Evolutionary conservation across 1,140 invertebrate species (phyloP).

Genomic region (Ctenoplectra terminalis): DNA sequence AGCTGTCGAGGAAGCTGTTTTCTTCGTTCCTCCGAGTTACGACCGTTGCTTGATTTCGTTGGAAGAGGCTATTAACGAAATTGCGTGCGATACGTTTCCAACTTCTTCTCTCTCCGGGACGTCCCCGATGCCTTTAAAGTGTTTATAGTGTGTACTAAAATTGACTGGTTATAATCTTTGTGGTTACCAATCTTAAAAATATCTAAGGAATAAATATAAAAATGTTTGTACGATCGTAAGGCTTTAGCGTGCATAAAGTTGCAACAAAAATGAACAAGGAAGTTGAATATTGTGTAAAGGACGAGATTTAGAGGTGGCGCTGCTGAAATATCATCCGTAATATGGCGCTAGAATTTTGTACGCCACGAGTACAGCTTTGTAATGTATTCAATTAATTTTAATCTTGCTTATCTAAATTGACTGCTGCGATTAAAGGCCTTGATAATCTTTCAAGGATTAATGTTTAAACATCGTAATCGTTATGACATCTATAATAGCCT

Average conservation of each 20-base stretch:
- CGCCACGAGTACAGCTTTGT: not conserved
- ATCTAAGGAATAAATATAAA: not conserved
- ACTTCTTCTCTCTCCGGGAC: not conserved
- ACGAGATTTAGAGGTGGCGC: not conserved
- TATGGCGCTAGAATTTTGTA: not conserved
- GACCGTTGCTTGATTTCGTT: conserved; percentile 46
- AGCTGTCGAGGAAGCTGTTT: conserved; percentile 7
- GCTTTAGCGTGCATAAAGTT: no score
- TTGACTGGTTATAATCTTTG: not conserved
- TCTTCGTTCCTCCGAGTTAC: conserved; percentile 33
- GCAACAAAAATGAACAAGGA: not conserved
- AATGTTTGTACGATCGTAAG: no score
- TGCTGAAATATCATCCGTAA: not conserved
- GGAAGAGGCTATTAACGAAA: conserved; percentile 4
- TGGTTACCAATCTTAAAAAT: not conserved
- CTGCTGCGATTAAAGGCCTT: no score
- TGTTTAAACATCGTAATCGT: not conserved
- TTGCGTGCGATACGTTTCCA: conserved; percentile 39
- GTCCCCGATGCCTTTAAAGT: not conserved
- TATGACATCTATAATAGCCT: not conserved
- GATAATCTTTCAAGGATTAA: not conserved
- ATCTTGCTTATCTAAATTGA: not conserved
- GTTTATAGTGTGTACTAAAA: not conserved
- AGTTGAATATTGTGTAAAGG: not conserved
- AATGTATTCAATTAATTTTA: not conserved